A percentile compares a stretch with the other conserved stretches of the same genome.
Evolutionary conservation across 2,888 invertebrate genomes (phyloP).

Genomic region (Apamea sordens): DNA sequence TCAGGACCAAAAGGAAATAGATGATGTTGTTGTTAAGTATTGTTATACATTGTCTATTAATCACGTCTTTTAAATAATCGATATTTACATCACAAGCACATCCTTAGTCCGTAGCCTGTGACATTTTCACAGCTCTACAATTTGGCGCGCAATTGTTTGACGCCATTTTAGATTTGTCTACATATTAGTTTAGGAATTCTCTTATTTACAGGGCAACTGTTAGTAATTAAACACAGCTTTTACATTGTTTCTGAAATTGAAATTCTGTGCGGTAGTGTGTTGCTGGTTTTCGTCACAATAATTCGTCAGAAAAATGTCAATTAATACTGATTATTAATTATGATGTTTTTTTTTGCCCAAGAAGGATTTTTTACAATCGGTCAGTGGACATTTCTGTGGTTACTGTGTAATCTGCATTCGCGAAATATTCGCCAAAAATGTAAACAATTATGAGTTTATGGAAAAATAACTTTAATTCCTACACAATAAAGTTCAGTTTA

Average conservation of each 20-base stretch:
- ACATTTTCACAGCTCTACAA: slow-evolving; percentile 61
- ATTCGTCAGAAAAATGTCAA: background rate
- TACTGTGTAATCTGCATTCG: too few species aligned
- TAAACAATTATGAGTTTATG: too few species aligned
- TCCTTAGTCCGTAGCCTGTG: slow-evolving; percentile 46
- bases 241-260: slow-evolving; percentile 23
- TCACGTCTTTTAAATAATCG: background rate
- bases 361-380: too few species aligned
- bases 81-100: slow-evolving; percentile 11
- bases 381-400: too few species aligned
- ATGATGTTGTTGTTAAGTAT: background rate
- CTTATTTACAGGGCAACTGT: slow-evolving; percentile 23
- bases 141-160: slow-evolving; percentile 74
- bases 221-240: slow-evolving; percentile 31
- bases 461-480: too few species aligned
- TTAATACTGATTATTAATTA: background rate
- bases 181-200: slow-evolving; percentile 49
- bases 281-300: background rate
- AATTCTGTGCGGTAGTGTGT: background rate
- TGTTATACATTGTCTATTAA: too few species aligned
- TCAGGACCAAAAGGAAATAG: background rate
- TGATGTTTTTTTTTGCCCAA: background rate
- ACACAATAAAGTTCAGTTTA: too few species aligned
- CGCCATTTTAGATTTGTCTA: slow-evolving; percentile 69
- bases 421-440: too few species aligned